phyloP scores from a whole-genome alignment of 2,113 vertebrate genomes.

The Grantiella picta region DNA sequence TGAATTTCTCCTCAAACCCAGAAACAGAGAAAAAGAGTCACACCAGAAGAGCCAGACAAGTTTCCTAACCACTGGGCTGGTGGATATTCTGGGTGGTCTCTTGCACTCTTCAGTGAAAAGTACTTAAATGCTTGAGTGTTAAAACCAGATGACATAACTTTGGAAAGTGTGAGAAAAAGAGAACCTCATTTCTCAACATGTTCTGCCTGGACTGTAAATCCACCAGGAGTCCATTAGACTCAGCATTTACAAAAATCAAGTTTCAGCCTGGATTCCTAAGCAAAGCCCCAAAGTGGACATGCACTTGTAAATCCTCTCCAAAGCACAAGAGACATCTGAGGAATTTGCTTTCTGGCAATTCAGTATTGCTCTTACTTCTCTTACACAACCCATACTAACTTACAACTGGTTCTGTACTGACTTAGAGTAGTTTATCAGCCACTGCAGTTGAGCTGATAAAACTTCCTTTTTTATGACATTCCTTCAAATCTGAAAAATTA shows the following conservation, averaged over 20 bases:
- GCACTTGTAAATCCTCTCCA: neutral
- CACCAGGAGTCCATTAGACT: neutral
- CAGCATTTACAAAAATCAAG: neutral
- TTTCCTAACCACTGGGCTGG: neutral
- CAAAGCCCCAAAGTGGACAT: neutral
- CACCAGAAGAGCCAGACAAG: neutral
- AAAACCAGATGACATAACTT: constrained; percentile 3
- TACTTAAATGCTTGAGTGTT: neutral
- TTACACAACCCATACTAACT: neutral
- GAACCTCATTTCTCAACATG: neutral
- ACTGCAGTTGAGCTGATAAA: neutral
- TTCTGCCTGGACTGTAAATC: neutral
- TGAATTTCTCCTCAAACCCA: neutral
- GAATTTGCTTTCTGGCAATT: neutral
- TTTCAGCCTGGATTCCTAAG: neutral
- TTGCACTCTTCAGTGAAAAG: neutral
- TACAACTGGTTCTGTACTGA: neutral
- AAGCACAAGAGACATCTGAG: neutral
- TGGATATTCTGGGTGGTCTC: constrained; percentile 1
- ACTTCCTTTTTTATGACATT: neutral
- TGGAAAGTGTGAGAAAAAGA: neutral
- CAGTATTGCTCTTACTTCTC: neutral
- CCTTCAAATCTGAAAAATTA: neutral
- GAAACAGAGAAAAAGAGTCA: neutral
- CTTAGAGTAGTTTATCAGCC: neutral